Conservation (phyloP, 2,797 vertebrate species). For the Helostoma temminkii region DNA sequence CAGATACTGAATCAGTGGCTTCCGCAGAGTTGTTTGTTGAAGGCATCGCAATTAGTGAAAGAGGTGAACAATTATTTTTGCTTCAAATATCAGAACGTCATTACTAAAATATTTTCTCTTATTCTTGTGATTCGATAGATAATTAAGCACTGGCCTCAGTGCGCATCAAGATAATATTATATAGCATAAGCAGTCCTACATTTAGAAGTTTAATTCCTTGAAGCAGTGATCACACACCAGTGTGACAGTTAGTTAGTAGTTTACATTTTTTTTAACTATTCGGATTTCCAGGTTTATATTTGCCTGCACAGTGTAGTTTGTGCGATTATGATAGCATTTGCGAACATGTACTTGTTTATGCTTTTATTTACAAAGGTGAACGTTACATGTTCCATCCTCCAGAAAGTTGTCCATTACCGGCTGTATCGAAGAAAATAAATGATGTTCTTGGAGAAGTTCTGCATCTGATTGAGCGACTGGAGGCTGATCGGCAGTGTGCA, state of each 20-base stretch:
- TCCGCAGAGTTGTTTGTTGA: slow-evolving; percentile 75
- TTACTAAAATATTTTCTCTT: background rate
- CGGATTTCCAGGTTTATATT: background rate
- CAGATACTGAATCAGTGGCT: slow-evolving; percentile 52
- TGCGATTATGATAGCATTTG: background rate
- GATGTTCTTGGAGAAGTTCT: slow-evolving; percentile 85
- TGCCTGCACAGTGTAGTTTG: background rate
- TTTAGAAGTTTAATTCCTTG: slow-evolving; percentile 15
- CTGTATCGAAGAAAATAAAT: slow-evolving; percentile 84
- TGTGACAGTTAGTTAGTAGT: slow-evolving; percentile 15
- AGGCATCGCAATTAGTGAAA: slow-evolving; percentile 72
- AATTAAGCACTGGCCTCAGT: background rate
- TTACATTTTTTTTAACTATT: slow-evolving; percentile 21
- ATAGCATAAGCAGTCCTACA: slow-evolving; percentile 1
- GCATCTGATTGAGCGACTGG: slow-evolving; percentile 87
- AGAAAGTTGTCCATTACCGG: slow-evolving; percentile 71
- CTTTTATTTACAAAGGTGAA: slow-evolving; percentile 15
- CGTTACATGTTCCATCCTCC: slow-evolving; percentile 33
- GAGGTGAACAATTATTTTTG: slow-evolving; percentile 61
- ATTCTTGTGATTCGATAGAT: background rate
- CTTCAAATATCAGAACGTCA: background rate
- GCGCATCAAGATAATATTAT: slow-evolving; percentile 10
- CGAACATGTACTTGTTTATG: background rate
- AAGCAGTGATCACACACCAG: background rate
- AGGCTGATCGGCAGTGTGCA: slow-evolving; percentile 87